Evolutionary conservation across 2,113 vertebrate genomes (phyloP), one percentile per base, ranked within the genome.

Genomic region (Crotophaga sulcirostris): DNA sequence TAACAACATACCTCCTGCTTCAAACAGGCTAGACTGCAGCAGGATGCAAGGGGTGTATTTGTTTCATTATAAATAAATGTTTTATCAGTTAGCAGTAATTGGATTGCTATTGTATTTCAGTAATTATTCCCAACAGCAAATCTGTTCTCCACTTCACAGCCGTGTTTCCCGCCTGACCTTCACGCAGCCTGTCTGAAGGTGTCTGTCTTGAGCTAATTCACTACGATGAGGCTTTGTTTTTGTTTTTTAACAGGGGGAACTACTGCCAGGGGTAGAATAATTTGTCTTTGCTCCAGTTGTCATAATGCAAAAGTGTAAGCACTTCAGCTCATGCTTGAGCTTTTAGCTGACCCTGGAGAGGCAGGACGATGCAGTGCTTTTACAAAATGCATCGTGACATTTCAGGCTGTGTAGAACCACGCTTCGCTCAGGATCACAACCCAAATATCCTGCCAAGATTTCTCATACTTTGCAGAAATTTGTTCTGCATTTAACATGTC

Each of bases 101-200:
- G 80, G 80, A 93, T 96, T 93, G 90, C 70, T 94, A 62, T 94
- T 93, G 77, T 93, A 72, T 92, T 93, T 80, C 70, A 44, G 89
- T 95, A 93, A 95, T 96, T 96, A 94, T 84, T 76, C 92, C 92
- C 85, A 93, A 68, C 67, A 93, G 93, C 92, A 89, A n/a, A 92
- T 74, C 90, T 87, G 60, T 68, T 92, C 79, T 89, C 38, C 9
- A 2, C 80, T 95, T 92, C 0, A 0, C 17, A 54, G 91, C 29
- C 10, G 3, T 34, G 66, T 93, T 95, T 56, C 40, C 68, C 47
- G 56, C 67, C 40, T 90, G 94, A 95, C 90, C 93, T 97, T 95
- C 89, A 75, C 2, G 2, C 76, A 91, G 64, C 51, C 70, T 87
- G 77, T 83, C 80, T 95, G 93, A 94, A 90, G 86, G 86, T 84